A percentile compares a stretch with the other conserved stretches of the same genome.
Evolutionary conservation across 2,888 invertebrate genomes (phyloP).

Genomic region (Drosophila pseudotakahashii): DNA sequence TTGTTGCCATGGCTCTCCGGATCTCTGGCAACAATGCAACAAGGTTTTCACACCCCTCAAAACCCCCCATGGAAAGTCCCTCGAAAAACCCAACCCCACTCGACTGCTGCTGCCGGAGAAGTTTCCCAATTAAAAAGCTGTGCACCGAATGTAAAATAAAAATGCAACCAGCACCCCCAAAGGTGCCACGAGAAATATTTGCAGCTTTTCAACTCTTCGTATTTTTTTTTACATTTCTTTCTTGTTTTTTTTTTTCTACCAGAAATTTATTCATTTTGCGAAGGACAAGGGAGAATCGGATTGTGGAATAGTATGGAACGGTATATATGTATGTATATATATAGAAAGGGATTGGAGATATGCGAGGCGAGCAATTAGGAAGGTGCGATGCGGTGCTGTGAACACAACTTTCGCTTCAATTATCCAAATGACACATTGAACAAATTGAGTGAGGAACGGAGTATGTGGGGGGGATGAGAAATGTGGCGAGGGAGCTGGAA

Average conservation of each 20-base stretch:
- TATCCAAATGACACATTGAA: slow-evolving; percentile 54
- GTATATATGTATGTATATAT: slow-evolving; percentile 1
- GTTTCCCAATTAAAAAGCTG: slow-evolving; percentile 51
- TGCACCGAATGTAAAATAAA: slow-evolving; percentile 29
- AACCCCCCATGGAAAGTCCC: not conserved
- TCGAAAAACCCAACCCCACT: not conserved
- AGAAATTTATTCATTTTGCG: slow-evolving; percentile 36
- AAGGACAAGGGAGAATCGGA: slow-evolving; percentile 12
- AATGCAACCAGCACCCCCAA: slow-evolving; percentile 21
- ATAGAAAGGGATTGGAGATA: slow-evolving; percentile 8
- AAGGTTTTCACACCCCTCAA: slow-evolving; percentile 13
- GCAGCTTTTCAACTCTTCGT: slow-evolving; percentile 25
- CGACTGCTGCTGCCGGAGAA: slow-evolving; percentile 20
- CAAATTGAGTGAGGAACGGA: slow-evolving; percentile 34
- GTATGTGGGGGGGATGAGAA: not conserved
- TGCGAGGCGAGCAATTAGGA: slow-evolving; percentile 39
- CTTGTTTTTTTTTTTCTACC: slow-evolving; percentile 6
- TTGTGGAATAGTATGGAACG: not conserved
- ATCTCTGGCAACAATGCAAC: slow-evolving; percentile 40
- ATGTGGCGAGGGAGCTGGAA: slow-evolving; percentile 3
- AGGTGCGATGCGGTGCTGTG: slow-evolving; percentile 45
- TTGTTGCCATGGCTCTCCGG: slow-evolving; percentile 29
- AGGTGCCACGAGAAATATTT: slow-evolving; percentile 42
- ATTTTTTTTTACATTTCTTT: not conserved
- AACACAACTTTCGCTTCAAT: slow-evolving; percentile 52